A percentile compares a stretch with the other conserved stretches of the same genome.
These are phyloP conservation scores for Darevskia nairensis DNA, from an alignment of 2,797 vertebrate species.

Conservation along the genomic window DNA sequence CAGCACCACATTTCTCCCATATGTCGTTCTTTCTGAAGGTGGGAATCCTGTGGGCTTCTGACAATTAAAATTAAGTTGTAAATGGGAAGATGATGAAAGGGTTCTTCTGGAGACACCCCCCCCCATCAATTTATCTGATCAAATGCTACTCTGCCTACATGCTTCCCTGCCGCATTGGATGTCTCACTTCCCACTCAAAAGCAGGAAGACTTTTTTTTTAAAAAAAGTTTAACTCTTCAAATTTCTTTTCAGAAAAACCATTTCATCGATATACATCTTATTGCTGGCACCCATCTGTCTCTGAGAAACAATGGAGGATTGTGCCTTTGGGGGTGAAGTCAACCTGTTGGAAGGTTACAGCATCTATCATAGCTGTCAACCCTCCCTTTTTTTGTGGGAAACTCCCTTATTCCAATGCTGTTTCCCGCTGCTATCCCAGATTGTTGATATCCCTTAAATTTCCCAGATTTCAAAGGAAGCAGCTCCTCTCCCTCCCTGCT, in stretches of 20 bases:
- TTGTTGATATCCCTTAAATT: too few species aligned
- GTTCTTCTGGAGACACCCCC: neutral
- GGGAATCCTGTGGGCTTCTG: neutral
- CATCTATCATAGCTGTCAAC: too few species aligned
- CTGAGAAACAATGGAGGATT: too few species aligned
- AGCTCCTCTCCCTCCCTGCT: too few species aligned
- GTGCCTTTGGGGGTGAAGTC: too few species aligned
- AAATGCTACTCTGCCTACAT: slow-evolving; percentile 49
- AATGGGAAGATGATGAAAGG: neutral
- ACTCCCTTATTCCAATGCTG: too few species aligned
- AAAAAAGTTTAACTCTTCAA: slow-evolving; percentile 26
- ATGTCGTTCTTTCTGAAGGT: neutral
- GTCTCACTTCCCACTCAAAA: slow-evolving; percentile 26
- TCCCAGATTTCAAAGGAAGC: too few species aligned
- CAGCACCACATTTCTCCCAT: slow-evolving; percentile 13
- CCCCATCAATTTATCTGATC: slow-evolving; percentile 43
- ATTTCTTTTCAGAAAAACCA: slow-evolving; percentile 4
- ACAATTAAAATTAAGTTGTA: neutral
- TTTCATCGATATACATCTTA: slow-evolving; percentile 25
- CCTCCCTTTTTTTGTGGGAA: too few species aligned
- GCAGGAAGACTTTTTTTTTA: slow-evolving; percentile 49
- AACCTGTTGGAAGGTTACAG: too few species aligned
- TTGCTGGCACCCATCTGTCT: too few species aligned
- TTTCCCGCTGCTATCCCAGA: too few species aligned
- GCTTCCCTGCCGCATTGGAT: slow-evolving; percentile 6